Conservation (phyloP, 1,140 invertebrate species). For the Caenorhabditis tropicalis region DNA sequence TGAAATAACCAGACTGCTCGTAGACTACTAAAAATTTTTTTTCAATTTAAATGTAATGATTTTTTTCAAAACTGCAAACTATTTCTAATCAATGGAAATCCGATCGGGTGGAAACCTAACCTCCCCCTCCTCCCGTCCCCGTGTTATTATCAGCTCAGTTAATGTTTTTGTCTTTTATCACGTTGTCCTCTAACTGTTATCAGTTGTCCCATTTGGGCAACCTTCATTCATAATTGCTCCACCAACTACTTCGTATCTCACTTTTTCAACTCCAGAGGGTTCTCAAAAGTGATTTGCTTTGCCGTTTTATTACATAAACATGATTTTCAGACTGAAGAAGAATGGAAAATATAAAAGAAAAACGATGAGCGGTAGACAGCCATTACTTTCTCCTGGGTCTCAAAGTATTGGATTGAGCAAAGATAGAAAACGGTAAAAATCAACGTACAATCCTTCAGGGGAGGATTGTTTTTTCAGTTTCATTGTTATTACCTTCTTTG, state of each 20-base stretch:
- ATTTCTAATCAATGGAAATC: no score
- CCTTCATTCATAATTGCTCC: not conserved
- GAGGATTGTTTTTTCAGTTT: not conserved
- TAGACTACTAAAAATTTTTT: no score
- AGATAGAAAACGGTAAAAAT: slow-evolving; percentile 11
- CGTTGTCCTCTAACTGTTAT: not conserved
- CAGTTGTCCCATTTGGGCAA: slow-evolving; percentile 6
- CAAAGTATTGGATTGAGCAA: not conserved
- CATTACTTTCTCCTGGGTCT: not conserved
- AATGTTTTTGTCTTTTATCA: not conserved
- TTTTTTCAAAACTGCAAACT: no score
- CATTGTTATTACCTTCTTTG: not conserved
- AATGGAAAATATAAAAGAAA: not conserved
- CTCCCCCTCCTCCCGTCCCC: no score
- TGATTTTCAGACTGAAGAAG: not conserved
- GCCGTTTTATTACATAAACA: not conserved
- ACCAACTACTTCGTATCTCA: not conserved
- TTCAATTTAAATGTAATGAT: no score
- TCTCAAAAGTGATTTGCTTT: not conserved
- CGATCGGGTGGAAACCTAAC: no score
- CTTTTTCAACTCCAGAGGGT: not conserved
- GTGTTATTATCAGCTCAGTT: no score
- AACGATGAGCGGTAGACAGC: not conserved
- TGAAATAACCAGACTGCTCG: no score
- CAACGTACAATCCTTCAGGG: no score